These are phyloP conservation scores for Conus canariensis DNA, from an alignment of 2,888 invertebrate genomes.

Conservation along the genomic window DNA sequence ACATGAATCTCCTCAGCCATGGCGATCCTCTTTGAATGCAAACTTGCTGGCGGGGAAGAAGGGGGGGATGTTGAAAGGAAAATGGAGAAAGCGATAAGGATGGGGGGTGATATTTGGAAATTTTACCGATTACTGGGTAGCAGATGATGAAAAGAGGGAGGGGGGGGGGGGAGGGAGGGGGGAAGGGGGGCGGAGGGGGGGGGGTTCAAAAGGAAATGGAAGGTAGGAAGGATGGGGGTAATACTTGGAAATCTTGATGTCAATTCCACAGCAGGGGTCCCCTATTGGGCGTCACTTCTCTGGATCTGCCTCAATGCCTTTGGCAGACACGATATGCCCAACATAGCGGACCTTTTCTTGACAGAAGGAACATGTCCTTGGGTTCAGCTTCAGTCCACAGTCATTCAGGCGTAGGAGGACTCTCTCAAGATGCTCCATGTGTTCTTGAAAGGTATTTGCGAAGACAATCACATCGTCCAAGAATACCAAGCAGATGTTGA, in stretches of 20 bases:
- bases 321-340: neutral
- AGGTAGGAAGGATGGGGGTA: neutral
- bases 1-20: neutral
- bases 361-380: conserved; percentile 8
- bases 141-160: too few species aligned
- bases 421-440: neutral
- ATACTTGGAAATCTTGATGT: too few species aligned
- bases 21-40: neutral
- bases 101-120: too few species aligned
- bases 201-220: too few species aligned
- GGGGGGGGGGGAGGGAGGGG: too few species aligned
- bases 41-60: too few species aligned
- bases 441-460: conserved; percentile 35
- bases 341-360: conserved; percentile 19
- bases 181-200: too few species aligned
- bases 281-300: neutral
- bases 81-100: neutral
- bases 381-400: conserved; percentile 29
- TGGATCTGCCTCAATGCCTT: too few species aligned
- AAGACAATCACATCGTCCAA: conserved; percentile 29
- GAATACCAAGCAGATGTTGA: conserved; percentile 20
- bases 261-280: neutral
- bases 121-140: too few species aligned
- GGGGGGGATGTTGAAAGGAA: too few species aligned
- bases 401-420: conserved; percentile 33